These are phyloP conservation scores for Drosophila burlai DNA, from an alignment of 1,140 invertebrate genomes.

Conservation along the genomic window DNA sequence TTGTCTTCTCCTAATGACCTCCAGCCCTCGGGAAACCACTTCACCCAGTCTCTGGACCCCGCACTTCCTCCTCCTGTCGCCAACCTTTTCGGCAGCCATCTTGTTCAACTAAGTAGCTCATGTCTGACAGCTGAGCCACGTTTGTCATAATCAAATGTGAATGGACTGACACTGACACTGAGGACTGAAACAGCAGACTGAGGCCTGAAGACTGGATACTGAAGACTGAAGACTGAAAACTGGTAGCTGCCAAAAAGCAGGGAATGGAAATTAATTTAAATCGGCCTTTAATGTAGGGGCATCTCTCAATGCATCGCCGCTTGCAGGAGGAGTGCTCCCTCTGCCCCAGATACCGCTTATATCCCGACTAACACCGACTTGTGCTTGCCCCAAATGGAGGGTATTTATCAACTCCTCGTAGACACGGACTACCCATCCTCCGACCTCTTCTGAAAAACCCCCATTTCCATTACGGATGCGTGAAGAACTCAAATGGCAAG, in stretches of 20 bases:
- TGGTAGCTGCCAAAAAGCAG: constrained; percentile 63
- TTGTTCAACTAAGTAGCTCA: constrained; percentile 74
- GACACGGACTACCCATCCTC: constrained; percentile 31
- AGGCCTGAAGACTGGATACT: constrained; percentile 5
- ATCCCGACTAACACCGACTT: constrained; percentile 77
- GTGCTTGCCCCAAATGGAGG: constrained; percentile 71
- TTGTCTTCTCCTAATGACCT: constrained; percentile 71
- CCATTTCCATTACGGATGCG: constrained; percentile 61
- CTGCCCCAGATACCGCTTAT: constrained; percentile 75
- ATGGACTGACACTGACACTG: constrained; percentile 71
- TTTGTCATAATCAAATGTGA: constrained; percentile 82
- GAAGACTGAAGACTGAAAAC: constrained; percentile 49
- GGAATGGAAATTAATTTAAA: constrained; percentile 83
- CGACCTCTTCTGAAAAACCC: constrained; percentile 5
- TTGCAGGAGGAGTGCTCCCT: constrained; percentile 30
- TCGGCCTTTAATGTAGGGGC: constrained; percentile 84
- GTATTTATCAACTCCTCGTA: constrained; percentile 72
- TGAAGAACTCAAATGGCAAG: constrained; percentile 81
- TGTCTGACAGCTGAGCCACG: constrained; percentile 78
- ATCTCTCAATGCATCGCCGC: constrained; percentile 78
- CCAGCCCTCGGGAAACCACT: constrained; percentile 31
- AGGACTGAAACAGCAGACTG: constrained; percentile 17
- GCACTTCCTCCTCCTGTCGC: neutral
- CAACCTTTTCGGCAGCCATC: constrained; percentile 53
- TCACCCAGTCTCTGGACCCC: constrained; percentile 23